phyloP scores from a whole-genome alignment of 2,797 vertebrate genomes.

The Gambusia yucatana region DNA sequence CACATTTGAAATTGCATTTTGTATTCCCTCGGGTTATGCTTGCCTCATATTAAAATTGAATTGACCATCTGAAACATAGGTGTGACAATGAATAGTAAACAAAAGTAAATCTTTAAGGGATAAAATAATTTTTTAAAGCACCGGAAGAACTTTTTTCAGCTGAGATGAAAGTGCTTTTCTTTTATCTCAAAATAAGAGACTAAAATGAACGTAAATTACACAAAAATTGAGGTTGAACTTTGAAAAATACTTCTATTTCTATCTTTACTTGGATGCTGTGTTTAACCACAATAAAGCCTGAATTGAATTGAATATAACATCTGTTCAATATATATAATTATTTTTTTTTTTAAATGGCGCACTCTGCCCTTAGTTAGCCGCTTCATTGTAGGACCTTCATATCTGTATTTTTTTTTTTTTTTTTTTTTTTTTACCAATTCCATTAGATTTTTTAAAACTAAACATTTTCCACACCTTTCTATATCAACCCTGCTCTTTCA shows the following conservation, averaged over 20 bases:
- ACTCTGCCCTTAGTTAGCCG: neutral
- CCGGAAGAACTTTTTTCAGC: neutral
- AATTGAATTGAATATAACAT: too few relatives aligned
- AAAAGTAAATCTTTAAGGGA: neutral
- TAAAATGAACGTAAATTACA: neutral
- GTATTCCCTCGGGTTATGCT: neutral
- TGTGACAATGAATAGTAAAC: neutral
- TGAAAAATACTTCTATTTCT: neutral
- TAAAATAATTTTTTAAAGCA: neutral
- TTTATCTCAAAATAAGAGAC: neutral
- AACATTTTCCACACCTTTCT: neutral
- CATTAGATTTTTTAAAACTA: neutral
- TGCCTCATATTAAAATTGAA: neutral
- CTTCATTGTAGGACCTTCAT: neutral
- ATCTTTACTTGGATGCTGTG: too few relatives aligned
- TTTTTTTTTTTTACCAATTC: neutral
- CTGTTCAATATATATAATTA: neutral
- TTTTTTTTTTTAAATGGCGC: neutral
- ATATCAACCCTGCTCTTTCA: neutral
- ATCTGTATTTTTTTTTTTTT: neutral
- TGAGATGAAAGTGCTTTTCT: neutral
- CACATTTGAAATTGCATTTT: neutral
- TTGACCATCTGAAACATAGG: neutral
- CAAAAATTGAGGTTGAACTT: neutral
- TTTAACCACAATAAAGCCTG: too few relatives aligned